Base-by-base conservation (phyloP, 1,140 invertebrate species). In the Cotesia glomerata region DNA sequence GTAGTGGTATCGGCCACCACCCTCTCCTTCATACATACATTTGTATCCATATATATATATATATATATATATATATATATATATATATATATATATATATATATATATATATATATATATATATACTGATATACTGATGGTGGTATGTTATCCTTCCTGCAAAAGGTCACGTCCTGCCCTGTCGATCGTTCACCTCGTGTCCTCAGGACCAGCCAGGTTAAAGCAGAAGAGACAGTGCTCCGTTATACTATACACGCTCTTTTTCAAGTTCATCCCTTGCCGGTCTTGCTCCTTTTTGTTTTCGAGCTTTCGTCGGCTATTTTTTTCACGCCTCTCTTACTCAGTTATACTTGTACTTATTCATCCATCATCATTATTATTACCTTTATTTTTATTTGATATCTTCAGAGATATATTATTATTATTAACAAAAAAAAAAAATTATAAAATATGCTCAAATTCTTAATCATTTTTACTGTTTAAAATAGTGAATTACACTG, bases 131-230 rank as follows among this genome's bases (percentile, higher is more conserved):
- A 45, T 45, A 74, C 71, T 73, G 75, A 71, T 81, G 73, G 76
- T 80, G 79, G 77, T 77, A 77, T 83, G 78, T 85, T 84, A 85
- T 84, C 84, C 83, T 85, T 84, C 82, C 80, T 78, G 81, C 81
- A 83, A 85, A 85, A 85, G 84, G 84, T 85, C 84, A 85, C 83
- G 83, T 84, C 81, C 83, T 79, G 81, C 81, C 84, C 82, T 81
- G 79, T 77, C 82, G 84, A 85, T 83, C 84, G 82, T 85, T 85
- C 84, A 85, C 83, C 84, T 85, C 81, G 81, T 80, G 81, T 84
- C 82, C 83, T 85, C 69, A 76, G 82, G 81, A 84, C 78, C 77
- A 73, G 71, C 72, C 81, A 76, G 77, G 80, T 84, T 84, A 83
- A 84, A 85, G 82, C 79, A 75, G 82, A 84, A 83, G 81, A 78